Conservation (phyloP, 2,113 vertebrate genomes). For the Pseudonaja textilis region DNA sequence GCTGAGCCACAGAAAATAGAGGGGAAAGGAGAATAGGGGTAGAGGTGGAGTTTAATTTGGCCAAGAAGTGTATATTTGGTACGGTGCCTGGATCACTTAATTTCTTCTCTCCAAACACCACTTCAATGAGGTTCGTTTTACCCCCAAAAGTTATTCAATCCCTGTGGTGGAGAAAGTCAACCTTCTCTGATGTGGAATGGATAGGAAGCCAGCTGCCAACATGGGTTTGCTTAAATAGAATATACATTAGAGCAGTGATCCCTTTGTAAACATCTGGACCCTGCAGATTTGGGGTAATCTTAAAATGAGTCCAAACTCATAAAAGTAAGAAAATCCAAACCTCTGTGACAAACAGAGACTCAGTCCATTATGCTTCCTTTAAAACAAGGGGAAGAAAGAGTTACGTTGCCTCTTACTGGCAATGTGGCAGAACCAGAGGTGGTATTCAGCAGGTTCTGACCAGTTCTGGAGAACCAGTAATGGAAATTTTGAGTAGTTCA, state of each 20-base stretch:
- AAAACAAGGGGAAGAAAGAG: neutral
- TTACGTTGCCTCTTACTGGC: neutral
- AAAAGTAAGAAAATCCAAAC: constrained; percentile 27
- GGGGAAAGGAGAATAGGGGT: neutral
- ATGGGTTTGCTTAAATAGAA: constrained; percentile 48
- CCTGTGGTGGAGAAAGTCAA: constrained; percentile 52
- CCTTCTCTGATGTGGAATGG: constrained; percentile 60
- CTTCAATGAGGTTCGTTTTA: constrained; percentile 61
- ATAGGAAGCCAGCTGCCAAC: constrained; percentile 45
- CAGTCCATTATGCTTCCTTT: neutral
- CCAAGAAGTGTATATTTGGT: constrained; percentile 48
- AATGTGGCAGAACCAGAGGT: neutral
- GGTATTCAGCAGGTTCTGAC: too few relatives aligned
- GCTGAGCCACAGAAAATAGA: constrained; percentile 36
- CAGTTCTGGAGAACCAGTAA: too few relatives aligned
- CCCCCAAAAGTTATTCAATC: constrained; percentile 49
- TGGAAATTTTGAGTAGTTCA: too few relatives aligned
- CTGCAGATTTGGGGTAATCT: constrained; percentile 41
- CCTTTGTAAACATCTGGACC: constrained; percentile 46
- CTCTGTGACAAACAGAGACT: constrained; percentile 6
- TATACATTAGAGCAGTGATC: constrained; percentile 28
- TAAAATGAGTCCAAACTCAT: constrained; percentile 14
- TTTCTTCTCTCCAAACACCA: constrained; percentile 58
- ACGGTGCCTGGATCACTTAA: constrained; percentile 43
- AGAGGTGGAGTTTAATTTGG: constrained; percentile 28